Conservation (phyloP, 2,888 invertebrate genomes). For the Epiblema foenella region DNA sequence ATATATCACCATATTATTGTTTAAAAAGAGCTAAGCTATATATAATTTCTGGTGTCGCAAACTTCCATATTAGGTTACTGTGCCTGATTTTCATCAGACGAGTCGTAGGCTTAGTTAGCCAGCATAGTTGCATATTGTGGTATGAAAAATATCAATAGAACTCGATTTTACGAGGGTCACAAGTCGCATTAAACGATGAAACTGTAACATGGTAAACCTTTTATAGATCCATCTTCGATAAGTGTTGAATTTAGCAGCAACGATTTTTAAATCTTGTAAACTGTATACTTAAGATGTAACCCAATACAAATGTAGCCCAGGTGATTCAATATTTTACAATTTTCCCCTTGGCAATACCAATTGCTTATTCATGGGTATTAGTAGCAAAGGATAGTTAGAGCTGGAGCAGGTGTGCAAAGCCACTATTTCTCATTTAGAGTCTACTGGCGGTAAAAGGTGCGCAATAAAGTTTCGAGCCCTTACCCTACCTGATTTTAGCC, state of each 20-base stretch:
- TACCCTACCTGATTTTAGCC: conserved; percentile 6
- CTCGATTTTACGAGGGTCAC: background rate
- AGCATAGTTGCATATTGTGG: too few relatives aligned
- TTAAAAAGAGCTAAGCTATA: background rate
- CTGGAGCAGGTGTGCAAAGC: conserved; percentile 52
- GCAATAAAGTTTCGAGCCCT: conserved; percentile 22
- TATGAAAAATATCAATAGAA: background rate
- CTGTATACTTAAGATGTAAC: background rate
- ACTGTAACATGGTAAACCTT: conserved; percentile 3
- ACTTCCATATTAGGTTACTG: too few relatives aligned
- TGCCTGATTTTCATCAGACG: too few relatives aligned
- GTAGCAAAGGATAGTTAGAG: conserved; percentile 52
- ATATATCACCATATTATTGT: background rate
- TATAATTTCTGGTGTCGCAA: too few relatives aligned
- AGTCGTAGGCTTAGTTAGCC: too few relatives aligned
- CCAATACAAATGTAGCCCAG: conserved; percentile 26
- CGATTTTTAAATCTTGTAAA: background rate
- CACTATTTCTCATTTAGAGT: conserved; percentile 38
- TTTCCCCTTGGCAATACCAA: conserved; percentile 35
- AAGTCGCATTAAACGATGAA: background rate
- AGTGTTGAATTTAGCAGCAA: background rate
- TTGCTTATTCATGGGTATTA: conserved; percentile 54
- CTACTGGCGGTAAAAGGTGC: conserved; percentile 25
- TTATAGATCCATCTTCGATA: background rate
- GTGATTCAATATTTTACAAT: conserved; percentile 20